Evolutionary conservation across 2,888 invertebrate species (phyloP).

Genomic region (Yponomeuta cagnagella): DNA sequence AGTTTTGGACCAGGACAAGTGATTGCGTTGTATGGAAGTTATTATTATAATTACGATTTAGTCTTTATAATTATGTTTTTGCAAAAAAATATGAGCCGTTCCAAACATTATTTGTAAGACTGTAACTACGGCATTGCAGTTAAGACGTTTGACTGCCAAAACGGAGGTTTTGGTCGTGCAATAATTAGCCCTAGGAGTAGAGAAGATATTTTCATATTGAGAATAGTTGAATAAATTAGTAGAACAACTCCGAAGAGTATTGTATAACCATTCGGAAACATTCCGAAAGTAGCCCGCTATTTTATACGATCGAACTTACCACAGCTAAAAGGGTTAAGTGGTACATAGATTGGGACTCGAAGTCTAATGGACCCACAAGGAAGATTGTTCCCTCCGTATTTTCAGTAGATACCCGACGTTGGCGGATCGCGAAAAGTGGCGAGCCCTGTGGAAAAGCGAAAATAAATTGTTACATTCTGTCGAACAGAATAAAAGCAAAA

Average conservation of each 20-base stretch:
- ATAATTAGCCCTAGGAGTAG: too few species aligned
- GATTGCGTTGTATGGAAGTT: too few species aligned
- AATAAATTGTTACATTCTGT: constrained; percentile 15
- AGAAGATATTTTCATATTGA: too few species aligned
- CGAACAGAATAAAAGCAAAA: background rate
- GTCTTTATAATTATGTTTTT: too few species aligned
- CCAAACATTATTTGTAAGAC: too few species aligned
- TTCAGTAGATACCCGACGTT: constrained; percentile 83
- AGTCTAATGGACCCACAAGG: constrained; percentile 86
- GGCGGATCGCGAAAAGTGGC: constrained; percentile 85
- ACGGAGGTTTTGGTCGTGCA: too few species aligned
- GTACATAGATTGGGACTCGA: constrained; percentile 92
- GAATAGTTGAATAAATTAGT: background rate
- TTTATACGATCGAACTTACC: constrained; percentile 75
- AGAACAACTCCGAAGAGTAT: too few species aligned
- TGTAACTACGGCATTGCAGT: too few species aligned
- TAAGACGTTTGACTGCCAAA: too few species aligned
- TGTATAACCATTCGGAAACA: background rate
- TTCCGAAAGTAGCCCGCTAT: constrained; percentile 7
- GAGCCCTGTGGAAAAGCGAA: constrained; percentile 78
- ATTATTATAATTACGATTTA: too few species aligned
- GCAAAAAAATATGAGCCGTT: too few species aligned
- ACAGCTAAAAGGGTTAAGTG: constrained; percentile 90
- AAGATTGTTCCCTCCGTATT: constrained; percentile 88
- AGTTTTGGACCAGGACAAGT: too few species aligned